Conservation (phyloP, 53 echinoderm and acorn worm genomes). For the Astropecten irregularis region DNA sequence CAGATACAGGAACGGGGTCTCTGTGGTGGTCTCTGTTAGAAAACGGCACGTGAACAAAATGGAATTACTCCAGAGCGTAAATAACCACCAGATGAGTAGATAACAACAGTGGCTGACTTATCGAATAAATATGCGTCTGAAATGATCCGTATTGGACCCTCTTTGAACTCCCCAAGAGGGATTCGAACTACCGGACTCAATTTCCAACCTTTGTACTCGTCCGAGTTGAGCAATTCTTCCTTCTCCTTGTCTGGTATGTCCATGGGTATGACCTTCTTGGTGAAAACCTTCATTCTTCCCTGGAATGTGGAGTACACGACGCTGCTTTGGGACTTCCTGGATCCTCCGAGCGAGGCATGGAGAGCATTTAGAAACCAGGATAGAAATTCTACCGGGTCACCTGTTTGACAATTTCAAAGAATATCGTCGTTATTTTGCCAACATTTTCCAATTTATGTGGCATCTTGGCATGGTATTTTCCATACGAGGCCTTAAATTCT, state of each 20-base stretch:
- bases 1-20: conserved; percentile 90
- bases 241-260: conserved; percentile 89
- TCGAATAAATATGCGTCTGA: no score
- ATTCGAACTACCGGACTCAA: not conserved
- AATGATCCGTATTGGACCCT: no score
- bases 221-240: conserved; percentile 67
- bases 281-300: conserved; percentile 87
- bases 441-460: not conserved
- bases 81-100: no score
- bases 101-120: no score
- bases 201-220: conserved; percentile 96
- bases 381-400: conserved; percentile 97
- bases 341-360: conserved; percentile 83
- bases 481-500: no score
- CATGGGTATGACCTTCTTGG: conserved; percentile 81
- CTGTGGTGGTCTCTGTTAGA: conserved; percentile 65
- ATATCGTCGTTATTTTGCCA: not conserved
- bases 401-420: no score
- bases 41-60: not conserved
- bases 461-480: no score
- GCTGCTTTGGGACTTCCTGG: conserved; percentile 79
- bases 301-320: conserved; percentile 89
- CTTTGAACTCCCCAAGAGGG: no score
- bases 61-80: not conserved
- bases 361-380: conserved; percentile 98